Base-by-base conservation (phyloP, 1,140 invertebrate genomes). In the Apis cerana region DNA sequence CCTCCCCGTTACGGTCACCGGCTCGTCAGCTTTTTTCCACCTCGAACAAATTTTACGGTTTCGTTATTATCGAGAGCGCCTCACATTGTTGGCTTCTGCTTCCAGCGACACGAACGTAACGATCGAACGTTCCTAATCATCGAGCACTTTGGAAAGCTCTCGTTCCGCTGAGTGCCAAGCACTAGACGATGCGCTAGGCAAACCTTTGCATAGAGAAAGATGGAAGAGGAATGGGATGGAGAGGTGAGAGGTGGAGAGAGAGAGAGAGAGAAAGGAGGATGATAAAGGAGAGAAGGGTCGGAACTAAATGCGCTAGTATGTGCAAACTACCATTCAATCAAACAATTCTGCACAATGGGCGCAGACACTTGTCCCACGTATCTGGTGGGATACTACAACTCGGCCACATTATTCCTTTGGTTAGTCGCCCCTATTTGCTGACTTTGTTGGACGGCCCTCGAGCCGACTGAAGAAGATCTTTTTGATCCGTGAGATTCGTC, bases 71-170 rank as follows among this genome's bases (percentile, higher is more conserved):
- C 80, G 64, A 82, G 54, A 75, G 27, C 64, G 27, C 59, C 61
- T 83, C 76, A 52, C 82, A 83, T 83, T 67, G 76, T 83, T 83
- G 76, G 76, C 76, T 72, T 80, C 76, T 64, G 76, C 76, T 79
- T 72, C 65, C 76, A 72, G n/a, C 81, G 81, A 71, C 69, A 71
- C 17, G 54, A 33, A 59, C 68, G 52, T 72, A 83, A 79, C 82
- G 82, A 72, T 80, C 82, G 82, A 83, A 80, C 65, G 82, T 80
- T 80, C 75, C 82, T 80, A 72, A 83, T 83, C 76, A 77, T 83
- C 82, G 69, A 74, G 82, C 68, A 72, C 81, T 77, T 72, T 71
- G 68, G 61, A 72, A 79, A 79, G 74, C 76, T 79, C 82, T 79
- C 69, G 59, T 67, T 59, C 54, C 27, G 75, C 8, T 21, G 74